Percentiles rank a stretch among this genome's conserved stretches.
These are phyloP conservation scores for Agrilus biguttatus DNA, from an alignment of 2,888 invertebrate species.

Conservation along the genomic window DNA sequence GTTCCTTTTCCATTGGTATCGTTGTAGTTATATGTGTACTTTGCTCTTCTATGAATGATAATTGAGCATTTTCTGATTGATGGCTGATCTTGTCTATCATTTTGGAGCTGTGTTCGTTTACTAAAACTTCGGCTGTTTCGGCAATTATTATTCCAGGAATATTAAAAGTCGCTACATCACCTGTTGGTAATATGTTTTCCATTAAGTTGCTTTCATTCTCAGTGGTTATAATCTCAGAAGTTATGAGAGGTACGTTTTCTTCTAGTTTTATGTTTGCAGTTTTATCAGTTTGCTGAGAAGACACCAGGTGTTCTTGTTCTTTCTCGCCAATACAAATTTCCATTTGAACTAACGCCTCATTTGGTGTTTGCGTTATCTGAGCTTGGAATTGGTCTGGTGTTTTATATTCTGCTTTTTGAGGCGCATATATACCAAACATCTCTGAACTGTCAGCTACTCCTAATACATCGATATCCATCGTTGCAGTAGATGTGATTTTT, in stretches of 20 bases:
- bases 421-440: no score
- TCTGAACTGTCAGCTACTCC: no score
- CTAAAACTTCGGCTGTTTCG: conserved; percentile 19
- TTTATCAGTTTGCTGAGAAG: no score
- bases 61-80: conserved; percentile 3
- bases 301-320: conserved; percentile 30
- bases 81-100: not conserved
- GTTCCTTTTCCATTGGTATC: conserved; percentile 35
- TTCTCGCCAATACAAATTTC: conserved; percentile 34
- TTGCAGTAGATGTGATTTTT: conserved; percentile 3
- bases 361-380: conserved; percentile 19
- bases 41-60: conserved; percentile 16
- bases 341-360: conserved; percentile 22
- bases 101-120: not conserved
- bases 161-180: conserved; percentile 19
- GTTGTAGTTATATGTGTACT: conserved; percentile 34
- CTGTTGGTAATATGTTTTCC: conserved; percentile 20
- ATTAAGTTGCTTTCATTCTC: conserved; percentile 33
- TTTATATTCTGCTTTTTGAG: no score
- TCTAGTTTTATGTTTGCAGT: conserved; percentile 33
- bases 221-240: conserved; percentile 35
- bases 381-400: conserved; percentile 10
- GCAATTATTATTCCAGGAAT: conserved; percentile 33
- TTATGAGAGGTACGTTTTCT: conserved; percentile 29
- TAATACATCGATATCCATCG: no score